A percentile compares a stretch with the other conserved stretches of the same genome.
phyloP scores from a whole-genome alignment of 2,113 vertebrate species.

The Cromileptes altivelis region DNA sequence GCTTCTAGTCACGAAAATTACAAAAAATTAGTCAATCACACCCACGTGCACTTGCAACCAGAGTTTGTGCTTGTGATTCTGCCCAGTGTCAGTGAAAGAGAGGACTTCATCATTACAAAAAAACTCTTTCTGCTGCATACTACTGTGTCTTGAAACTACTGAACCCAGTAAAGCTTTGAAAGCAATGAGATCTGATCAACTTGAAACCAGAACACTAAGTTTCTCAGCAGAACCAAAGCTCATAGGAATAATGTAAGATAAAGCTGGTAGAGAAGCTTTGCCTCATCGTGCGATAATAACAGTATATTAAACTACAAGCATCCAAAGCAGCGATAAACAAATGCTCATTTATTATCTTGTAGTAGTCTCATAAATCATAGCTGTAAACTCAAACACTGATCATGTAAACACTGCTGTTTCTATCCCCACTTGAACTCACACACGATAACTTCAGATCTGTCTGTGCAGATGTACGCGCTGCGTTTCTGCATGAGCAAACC shows the following conservation, averaged over 20 bases:
- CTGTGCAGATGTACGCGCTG: slow-evolving; percentile 24
- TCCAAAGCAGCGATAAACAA: background rate
- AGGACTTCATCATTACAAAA: slow-evolving; percentile 13
- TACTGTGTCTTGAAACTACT: background rate
- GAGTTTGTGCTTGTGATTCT: slow-evolving; percentile 36
- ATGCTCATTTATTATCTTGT: background rate
- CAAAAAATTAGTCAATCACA: slow-evolving; percentile 33
- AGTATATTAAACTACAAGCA: background rate
- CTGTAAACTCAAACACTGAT: background rate
- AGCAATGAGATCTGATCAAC: slow-evolving; percentile 25
- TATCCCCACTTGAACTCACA: slow-evolving; percentile 21
- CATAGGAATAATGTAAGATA: background rate
- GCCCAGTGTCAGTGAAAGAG: slow-evolving; percentile 15
- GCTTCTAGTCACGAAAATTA: slow-evolving; percentile 18
- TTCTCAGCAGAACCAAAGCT: slow-evolving; percentile 11
- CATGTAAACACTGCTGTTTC: background rate
- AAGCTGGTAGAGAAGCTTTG: background rate
- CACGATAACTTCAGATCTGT: slow-evolving; percentile 6
- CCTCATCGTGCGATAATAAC: background rate
- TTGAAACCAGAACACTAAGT: background rate
- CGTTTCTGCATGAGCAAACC: slow-evolving; percentile 43
- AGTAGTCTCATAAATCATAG: background rate
- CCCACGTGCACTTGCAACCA: slow-evolving; percentile 5
- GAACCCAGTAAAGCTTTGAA: slow-evolving; percentile 13
- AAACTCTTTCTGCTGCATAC: background rate